Evolutionary conservation across 2,113 vertebrate genomes (phyloP).

Genomic region (Chaenocephalus aceratus): DNA sequence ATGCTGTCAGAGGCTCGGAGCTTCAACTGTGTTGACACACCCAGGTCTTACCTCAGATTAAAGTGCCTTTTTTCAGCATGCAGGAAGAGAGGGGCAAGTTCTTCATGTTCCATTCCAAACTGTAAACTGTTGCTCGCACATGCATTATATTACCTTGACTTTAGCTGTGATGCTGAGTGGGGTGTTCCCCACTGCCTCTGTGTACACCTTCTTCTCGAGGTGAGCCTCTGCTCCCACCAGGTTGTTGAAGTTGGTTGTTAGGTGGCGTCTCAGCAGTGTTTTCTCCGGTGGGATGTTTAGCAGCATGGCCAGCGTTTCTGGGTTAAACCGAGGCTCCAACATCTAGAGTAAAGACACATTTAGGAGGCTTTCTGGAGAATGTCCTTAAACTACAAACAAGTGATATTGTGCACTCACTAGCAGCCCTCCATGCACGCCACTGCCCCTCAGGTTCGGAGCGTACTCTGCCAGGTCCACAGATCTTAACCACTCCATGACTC

Average conservation of each 20-base stretch:
- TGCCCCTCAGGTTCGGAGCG: constrained; percentile 97
- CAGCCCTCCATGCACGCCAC: constrained; percentile 95
- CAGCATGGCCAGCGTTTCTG: constrained; percentile 93
- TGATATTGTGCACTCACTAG: constrained; percentile 86
- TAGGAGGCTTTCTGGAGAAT: not conserved
- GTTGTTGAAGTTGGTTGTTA: constrained; percentile 91
- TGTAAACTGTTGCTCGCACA: not conserved
- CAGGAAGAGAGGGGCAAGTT: constrained; percentile 1
- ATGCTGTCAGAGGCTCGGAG: constrained; percentile 8
- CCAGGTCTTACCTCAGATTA: constrained; percentile 50
- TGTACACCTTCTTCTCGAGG: constrained; percentile 92
- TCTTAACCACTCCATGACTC: constrained; percentile 98
- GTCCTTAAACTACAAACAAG: not conserved
- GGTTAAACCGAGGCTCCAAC: constrained; percentile 93
- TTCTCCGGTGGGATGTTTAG: constrained; percentile 97
- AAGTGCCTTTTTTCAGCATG: constrained; percentile 35
- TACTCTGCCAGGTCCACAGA: constrained; percentile 97
- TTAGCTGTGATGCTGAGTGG: constrained; percentile 95
- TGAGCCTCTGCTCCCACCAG: constrained; percentile 92
- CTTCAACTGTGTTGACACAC: constrained; percentile 54
- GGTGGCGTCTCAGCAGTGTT: constrained; percentile 93
- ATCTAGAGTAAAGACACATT: constrained; percentile 82
- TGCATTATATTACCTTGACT: constrained; percentile 87
- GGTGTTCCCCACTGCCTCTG: constrained; percentile 85
- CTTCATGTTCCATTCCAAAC: not conserved